phyloP scores from a whole-genome alignment of 1,140 invertebrate genomes.

The Aphelenchoides avenae region DNA sequence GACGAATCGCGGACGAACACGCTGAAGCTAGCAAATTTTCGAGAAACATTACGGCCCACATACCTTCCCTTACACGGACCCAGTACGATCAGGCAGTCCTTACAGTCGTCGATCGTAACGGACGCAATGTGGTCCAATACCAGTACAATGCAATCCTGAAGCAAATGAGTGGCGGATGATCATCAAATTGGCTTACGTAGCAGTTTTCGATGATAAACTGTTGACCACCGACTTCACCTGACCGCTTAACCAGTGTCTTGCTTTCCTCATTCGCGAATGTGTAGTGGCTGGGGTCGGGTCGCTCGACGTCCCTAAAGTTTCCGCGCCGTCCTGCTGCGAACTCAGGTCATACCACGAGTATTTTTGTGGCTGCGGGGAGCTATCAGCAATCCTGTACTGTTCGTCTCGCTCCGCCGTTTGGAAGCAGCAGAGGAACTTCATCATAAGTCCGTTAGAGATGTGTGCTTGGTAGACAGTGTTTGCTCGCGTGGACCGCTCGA shows the following conservation, averaged over 20 bases:
- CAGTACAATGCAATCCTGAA: constrained; percentile 39
- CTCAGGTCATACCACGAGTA: too few relatives aligned
- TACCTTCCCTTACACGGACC: constrained; percentile 45
- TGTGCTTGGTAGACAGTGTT: too few relatives aligned
- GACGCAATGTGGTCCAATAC: constrained; percentile 32
- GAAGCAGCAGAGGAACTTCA: too few relatives aligned
- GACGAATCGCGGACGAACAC: constrained; percentile 39
- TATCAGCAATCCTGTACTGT: too few relatives aligned
- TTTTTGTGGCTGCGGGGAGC: too few relatives aligned
- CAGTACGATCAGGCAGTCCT: constrained; percentile 40
- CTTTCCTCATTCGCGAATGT: constrained; percentile 9
- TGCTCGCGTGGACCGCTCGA: too few relatives aligned
- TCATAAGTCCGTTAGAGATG: too few relatives aligned
- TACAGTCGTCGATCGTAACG: constrained; percentile 42
- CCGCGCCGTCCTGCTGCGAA: too few relatives aligned
- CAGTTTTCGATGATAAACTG: constrained; percentile 43
- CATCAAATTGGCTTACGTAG: constrained; percentile 12
- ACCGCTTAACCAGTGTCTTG: constrained; percentile 28
- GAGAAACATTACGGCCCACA: too few relatives aligned
- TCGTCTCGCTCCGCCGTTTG: too few relatives aligned
- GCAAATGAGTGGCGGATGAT: neutral
- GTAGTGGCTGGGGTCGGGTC: constrained; percentile 25
- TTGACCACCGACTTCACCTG: constrained; percentile 30
- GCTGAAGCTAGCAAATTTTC: too few relatives aligned
- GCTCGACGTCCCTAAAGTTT: constrained; percentile 20